Percentiles rank a stretch among this genome's conserved stretches.
phyloP scores from a whole-genome alignment of 2,888 invertebrate species.

The Eupithecia centaureata region DNA sequence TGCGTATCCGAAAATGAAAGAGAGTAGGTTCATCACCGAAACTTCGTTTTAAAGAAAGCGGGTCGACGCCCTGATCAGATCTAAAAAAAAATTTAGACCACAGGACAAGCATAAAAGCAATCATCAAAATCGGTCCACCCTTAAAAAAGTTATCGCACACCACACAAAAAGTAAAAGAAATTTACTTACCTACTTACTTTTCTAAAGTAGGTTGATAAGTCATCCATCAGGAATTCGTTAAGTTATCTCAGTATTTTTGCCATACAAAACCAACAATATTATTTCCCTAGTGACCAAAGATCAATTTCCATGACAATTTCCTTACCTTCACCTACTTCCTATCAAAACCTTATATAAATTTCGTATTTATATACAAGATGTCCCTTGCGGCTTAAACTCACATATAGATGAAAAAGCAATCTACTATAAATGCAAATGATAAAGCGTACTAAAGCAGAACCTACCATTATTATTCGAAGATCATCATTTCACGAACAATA shows the following conservation, averaged over 20 bases:
- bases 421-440: slow-evolving; percentile 55
- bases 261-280: background rate
- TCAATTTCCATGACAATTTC: background rate
- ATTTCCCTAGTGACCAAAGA: slow-evolving; percentile 1
- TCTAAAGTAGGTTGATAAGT: too few relatives aligned
- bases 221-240: background rate
- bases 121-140: too few relatives aligned
- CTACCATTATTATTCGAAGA: slow-evolving; percentile 43
- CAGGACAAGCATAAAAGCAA: too few relatives aligned
- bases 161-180: too few relatives aligned
- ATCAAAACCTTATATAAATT: background rate
- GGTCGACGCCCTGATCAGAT: too few relatives aligned
- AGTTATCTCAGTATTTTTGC: background rate
- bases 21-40: too few relatives aligned
- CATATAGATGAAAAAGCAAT: slow-evolving; percentile 31
- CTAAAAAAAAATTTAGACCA: too few relatives aligned
- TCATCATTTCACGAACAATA: slow-evolving; percentile 52
- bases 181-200: too few relatives aligned
- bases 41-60: too few relatives aligned
- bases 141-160: too few relatives aligned
- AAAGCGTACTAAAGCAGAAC: slow-evolving; percentile 41
- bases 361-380: slow-evolving; percentile 10
- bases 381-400: slow-evolving; percentile 14
- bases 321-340: background rate
- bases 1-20: too few relatives aligned